Evolutionary conservation across 2,888 invertebrate species (phyloP).

Genomic region (Synanthedon vespiformis): DNA sequence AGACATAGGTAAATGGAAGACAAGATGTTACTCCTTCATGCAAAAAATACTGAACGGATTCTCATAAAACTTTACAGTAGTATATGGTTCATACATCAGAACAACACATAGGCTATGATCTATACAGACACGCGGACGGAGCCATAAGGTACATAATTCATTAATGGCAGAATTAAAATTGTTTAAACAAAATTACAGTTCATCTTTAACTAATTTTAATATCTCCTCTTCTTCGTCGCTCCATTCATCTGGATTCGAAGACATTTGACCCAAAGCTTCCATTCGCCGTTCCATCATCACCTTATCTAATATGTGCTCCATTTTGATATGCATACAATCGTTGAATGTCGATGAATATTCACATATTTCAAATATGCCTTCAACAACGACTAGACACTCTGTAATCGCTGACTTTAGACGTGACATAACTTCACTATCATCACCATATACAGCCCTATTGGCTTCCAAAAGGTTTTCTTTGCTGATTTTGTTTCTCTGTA

Average conservation of each 20-base stretch:
- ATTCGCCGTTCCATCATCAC: conserved; percentile 53
- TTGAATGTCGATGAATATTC: conserved; percentile 58
- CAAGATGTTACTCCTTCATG: no score
- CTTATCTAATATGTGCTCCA: conserved; percentile 58
- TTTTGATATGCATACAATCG: conserved; percentile 62
- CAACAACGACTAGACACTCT: conserved; percentile 35
- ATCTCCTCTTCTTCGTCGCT: conserved; percentile 48
- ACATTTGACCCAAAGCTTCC: conserved; percentile 54
- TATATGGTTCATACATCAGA: no score
- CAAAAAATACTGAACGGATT: no score
- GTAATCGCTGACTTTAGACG: conserved; percentile 35
- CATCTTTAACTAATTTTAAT: conserved; percentile 47
- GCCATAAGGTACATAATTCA: no score
- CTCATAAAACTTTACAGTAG: no score
- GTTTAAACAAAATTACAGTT: conserved; percentile 22
- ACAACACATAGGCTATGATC: no score
- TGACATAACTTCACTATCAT: conserved; percentile 47
- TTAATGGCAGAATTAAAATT: no score
- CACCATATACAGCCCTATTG: conserved; percentile 43
- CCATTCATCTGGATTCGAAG: conserved; percentile 43
- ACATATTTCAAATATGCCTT: conserved; percentile 51
- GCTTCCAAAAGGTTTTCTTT: conserved; percentile 34
- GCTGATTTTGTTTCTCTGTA: conserved; percentile 44
- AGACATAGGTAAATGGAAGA: no score
- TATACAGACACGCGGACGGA: no score